Percentiles rank a stretch among this genome's conserved stretches.
Conservation (phyloP, 2,888 invertebrate genomes). For the Parasteatoda lunata region DNA sequence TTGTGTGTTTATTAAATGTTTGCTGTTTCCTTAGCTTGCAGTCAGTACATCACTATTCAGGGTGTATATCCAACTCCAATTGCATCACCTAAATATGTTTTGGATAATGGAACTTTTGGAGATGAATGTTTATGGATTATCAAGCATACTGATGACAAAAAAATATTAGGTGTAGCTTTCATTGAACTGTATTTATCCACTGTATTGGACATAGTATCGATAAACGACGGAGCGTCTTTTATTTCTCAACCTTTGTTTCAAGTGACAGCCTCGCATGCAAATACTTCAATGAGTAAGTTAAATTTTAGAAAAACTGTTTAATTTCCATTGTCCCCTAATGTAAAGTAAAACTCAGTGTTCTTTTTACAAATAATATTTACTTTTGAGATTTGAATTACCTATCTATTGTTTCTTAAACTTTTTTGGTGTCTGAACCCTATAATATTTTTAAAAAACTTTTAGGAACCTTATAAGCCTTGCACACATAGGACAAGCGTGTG, state of each 20-base stretch:
- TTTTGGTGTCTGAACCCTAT: no score
- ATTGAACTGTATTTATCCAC: conserved; percentile 19
- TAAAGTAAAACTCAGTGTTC: no score
- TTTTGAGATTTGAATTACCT: no score
- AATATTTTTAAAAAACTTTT: no score
- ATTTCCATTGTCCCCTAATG: no score
- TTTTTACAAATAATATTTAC: no score
- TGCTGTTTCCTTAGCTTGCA: conserved; percentile 29
- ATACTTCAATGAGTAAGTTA: conserved; percentile 39
- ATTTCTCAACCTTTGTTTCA: conserved; percentile 47
- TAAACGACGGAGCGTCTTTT: conserved; percentile 48
- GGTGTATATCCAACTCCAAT: not conserved
- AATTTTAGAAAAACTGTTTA: no score
- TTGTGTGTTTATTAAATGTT: no score
- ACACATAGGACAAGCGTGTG: no score
- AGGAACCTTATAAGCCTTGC: no score
- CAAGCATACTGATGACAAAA: not conserved
- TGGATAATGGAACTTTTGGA: conserved; percentile 30
- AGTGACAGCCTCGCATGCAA: conserved; percentile 37
- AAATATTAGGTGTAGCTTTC: conserved; percentile 22
- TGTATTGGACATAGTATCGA: conserved; percentile 38
- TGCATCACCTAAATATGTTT: conserved; percentile 6
- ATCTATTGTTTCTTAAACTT: no score
- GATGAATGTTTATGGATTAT: conserved; percentile 46
- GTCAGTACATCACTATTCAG: not conserved